A percentile compares a stretch with the other conserved stretches of the same genome.
These are phyloP conservation scores for Anguilla japonica DNA, from an alignment of 2,113 vertebrate genomes.

Conservation along the genomic window DNA sequence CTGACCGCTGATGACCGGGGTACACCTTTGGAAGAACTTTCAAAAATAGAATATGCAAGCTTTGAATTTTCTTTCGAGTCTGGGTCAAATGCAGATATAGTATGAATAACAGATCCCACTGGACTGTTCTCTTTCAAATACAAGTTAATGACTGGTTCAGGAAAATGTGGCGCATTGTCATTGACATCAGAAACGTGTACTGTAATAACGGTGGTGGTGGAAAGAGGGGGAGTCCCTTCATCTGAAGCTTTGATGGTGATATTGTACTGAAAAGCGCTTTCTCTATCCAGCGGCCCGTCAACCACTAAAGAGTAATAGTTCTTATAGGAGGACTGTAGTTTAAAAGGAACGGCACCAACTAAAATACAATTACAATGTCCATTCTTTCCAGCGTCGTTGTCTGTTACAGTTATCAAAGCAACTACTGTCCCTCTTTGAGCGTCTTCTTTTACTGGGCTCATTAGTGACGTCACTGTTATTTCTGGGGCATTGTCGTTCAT, in stretches of 20 bases:
- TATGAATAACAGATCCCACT: neutral
- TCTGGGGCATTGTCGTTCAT: conserved; percentile 82
- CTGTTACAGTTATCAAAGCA: neutral
- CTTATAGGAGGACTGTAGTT: neutral
- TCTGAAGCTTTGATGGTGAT: conserved; percentile 7
- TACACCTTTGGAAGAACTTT: neutral
- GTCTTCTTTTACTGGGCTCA: conserved; percentile 72
- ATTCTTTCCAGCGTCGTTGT: conserved; percentile 7
- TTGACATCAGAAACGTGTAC: conserved; percentile 6
- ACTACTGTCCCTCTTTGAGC: conserved; percentile 32
- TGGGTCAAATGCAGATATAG: neutral
- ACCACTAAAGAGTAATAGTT: conserved; percentile 6
- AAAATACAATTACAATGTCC: neutral
- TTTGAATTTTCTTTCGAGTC: neutral
- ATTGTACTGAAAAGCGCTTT: neutral
- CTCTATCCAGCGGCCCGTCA: conserved; percentile 9
- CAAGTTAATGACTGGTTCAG: neutral
- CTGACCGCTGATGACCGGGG: neutral
- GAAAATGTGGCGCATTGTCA: conserved; percentile 1
- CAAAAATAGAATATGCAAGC: neutral
- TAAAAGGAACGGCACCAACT: neutral
- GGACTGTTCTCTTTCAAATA: conserved; percentile 11
- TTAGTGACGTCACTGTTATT: conserved; percentile 72
- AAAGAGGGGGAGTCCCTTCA: conserved; percentile 5
- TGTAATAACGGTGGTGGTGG: conserved; percentile 6